Evolutionary conservation across 2,113 vertebrate species (phyloP).

Genomic region (Pandion haliaetus): DNA sequence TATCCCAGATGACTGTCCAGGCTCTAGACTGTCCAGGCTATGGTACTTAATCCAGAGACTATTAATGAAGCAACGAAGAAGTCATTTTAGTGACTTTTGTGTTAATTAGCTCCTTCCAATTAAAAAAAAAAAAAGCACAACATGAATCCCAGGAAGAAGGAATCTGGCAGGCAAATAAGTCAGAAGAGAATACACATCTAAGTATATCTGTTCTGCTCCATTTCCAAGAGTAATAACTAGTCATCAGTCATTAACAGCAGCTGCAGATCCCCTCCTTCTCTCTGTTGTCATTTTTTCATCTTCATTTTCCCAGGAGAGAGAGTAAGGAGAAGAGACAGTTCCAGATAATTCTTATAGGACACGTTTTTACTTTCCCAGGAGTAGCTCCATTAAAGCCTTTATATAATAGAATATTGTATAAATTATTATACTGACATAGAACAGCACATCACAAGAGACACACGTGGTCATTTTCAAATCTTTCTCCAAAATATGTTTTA

Average conservation of each 20-base stretch:
- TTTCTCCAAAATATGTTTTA: background rate
- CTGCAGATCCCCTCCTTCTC: background rate
- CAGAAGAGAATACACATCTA: background rate
- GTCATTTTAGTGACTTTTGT: background rate
- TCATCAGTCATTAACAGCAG: background rate
- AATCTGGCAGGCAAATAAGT: background rate
- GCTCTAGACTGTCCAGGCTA: background rate
- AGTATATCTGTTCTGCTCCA: background rate
- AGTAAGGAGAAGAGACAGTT: background rate
- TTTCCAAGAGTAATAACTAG: slow-evolving; percentile 9
- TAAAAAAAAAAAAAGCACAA: background rate
- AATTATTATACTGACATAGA: background rate
- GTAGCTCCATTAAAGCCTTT: background rate
- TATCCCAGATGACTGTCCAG: background rate
- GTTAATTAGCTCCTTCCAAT: background rate
- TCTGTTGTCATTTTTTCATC: background rate
- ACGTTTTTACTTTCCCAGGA: background rate
- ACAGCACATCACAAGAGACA: background rate
- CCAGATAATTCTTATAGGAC: background rate
- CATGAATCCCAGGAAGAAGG: background rate
- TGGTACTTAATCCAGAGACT: background rate
- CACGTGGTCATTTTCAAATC: background rate
- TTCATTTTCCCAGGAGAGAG: background rate
- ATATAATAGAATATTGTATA: background rate
- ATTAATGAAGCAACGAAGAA: background rate